Conservation (phyloP, 2,888 invertebrate species). For the Zhuqinia jingwanae region DNA sequence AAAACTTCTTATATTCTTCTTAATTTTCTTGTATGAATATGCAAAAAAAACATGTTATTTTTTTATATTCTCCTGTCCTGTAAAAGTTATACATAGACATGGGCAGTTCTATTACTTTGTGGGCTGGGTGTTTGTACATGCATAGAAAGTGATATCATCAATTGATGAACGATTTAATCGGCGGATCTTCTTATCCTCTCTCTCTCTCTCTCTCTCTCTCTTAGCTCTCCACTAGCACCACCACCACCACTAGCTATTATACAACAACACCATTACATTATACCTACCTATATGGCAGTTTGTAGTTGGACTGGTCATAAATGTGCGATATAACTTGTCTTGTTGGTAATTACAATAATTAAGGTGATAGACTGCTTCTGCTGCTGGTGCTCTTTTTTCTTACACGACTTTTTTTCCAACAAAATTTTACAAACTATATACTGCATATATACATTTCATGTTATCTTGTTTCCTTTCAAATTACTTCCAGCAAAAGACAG, state of each 20-base stretch:
- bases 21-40: conserved; percentile 27
- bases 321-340: conserved; percentile 70
- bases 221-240: no score
- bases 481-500: conserved; percentile 50
- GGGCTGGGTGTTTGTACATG: conserved; percentile 66
- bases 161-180: conserved; percentile 70
- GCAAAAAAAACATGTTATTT: conserved; percentile 45
- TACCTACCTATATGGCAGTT: conserved; percentile 34
- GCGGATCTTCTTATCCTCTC: conserved; percentile 39
- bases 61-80: background rate
- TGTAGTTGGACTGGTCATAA: conserved; percentile 53
- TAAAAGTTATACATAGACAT: conserved; percentile 11
- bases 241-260: no score
- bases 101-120: conserved; percentile 60
- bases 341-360: conserved; percentile 69
- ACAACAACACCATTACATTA: conserved; percentile 9
- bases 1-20: conserved; percentile 44
- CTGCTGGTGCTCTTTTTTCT: conserved; percentile 23
- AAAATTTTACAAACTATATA: background rate
- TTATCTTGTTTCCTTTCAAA: conserved; percentile 34
- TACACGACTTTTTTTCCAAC: no score
- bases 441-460: background rate
- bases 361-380: conserved; percentile 63
- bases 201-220: no score
- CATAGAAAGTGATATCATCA: conserved; percentile 66